Conservation (phyloP, 1,140 invertebrate species). For the Leguminivora glycinivorella region DNA sequence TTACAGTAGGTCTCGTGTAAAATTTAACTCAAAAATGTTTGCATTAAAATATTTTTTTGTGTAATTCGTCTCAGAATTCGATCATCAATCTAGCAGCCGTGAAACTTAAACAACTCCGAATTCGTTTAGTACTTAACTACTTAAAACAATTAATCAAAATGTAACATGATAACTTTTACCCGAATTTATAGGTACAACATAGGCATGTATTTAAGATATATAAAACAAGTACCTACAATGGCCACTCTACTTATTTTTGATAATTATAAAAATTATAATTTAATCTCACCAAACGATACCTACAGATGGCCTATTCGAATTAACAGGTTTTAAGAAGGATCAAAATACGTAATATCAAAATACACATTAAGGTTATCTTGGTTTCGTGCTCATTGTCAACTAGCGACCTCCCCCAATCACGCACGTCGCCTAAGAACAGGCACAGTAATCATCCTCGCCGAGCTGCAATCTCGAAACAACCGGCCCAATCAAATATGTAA, state of each 20-base stretch:
- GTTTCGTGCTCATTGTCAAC: conserved; percentile 31
- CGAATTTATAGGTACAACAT: neutral
- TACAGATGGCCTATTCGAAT: neutral
- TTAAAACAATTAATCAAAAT: neutral
- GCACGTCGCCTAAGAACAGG: conserved; percentile 8
- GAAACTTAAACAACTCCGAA: neutral
- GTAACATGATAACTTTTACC: neutral
- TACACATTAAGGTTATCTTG: conserved; percentile 32
- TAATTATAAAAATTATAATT: too few species aligned
- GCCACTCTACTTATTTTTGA: too few species aligned
- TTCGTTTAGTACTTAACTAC: too few species aligned
- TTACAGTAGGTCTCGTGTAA: too few species aligned
- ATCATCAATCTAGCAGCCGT: too few species aligned
- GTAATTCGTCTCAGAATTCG: too few species aligned
- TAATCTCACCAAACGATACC: neutral
- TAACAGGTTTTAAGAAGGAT: neutral
- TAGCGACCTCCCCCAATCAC: conserved; percentile 29
- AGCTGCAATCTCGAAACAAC: conserved; percentile 25
- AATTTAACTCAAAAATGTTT: too few species aligned
- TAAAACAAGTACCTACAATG: too few species aligned
- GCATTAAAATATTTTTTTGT: too few species aligned
- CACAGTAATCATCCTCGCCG: conserved; percentile 32
- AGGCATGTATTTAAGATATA: too few species aligned
- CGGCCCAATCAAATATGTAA: conserved; percentile 28
- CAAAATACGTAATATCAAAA: neutral